phyloP scores from a whole-genome alignment of 2,888 invertebrate species.

The Cephalotes varians region DNA sequence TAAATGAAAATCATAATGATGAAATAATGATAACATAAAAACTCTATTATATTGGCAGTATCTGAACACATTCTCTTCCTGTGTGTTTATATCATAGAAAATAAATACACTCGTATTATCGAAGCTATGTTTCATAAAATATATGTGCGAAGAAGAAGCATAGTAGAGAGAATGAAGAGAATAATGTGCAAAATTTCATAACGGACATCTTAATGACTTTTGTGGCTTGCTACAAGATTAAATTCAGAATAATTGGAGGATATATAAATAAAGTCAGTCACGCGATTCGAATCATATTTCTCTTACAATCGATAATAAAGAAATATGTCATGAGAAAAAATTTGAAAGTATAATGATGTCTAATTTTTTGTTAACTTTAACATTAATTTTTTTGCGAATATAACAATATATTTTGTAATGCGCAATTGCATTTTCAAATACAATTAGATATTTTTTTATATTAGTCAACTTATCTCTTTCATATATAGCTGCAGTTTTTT shows the following conservation, averaged over 20 bases:
- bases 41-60: background rate
- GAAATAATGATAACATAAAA: background rate
- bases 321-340: background rate
- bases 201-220: slow-evolving; percentile 58
- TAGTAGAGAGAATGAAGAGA: slow-evolving; percentile 37
- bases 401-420: background rate
- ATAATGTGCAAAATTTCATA: slow-evolving; percentile 53
- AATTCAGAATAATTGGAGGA: slow-evolving; percentile 52
- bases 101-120: slow-evolving; percentile 32
- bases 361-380: background rate
- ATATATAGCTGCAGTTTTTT: background rate
- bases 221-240: slow-evolving; percentile 52
- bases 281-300: background rate
- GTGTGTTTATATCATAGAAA: background rate
- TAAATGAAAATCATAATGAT: background rate
- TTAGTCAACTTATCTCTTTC: background rate
- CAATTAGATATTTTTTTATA: background rate
- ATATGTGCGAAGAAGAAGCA: slow-evolving; percentile 12
- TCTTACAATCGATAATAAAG: background rate
- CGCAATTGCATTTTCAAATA: background rate
- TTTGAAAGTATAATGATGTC: background rate
- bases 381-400: background rate
- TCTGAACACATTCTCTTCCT: background rate
- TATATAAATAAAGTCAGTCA: background rate
- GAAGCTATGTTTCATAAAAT: slow-evolving; percentile 23